These are phyloP conservation scores for Drosophila navojoa DNA, from an alignment of 1,140 invertebrate genomes.

Conservation along the genomic window DNA sequence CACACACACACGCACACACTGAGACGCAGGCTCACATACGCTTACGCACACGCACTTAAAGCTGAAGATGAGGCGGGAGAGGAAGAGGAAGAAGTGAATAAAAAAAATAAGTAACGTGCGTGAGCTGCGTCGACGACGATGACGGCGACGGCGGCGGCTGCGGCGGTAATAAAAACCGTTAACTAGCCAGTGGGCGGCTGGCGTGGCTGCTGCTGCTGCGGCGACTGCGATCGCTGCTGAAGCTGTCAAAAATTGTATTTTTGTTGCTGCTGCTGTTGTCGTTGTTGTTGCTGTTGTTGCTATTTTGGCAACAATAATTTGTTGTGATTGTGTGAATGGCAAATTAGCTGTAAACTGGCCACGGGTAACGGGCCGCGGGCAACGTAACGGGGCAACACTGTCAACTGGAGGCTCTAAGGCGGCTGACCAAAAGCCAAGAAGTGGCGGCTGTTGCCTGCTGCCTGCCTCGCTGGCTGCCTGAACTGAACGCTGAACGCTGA, in stretches of 20 bases:
- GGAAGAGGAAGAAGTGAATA: slow-evolving; percentile 17
- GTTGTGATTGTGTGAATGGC: slow-evolving; percentile 54
- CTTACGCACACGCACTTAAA: slow-evolving; percentile 30
- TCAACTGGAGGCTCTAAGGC: slow-evolving; percentile 37
- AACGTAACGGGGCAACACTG: slow-evolving; percentile 16
- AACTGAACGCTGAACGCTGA: slow-evolving; percentile 37
- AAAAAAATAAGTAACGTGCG: slow-evolving; percentile 44
- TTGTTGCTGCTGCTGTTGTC: too few species aligned
- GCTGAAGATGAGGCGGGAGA: slow-evolving; percentile 40
- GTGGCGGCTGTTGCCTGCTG: slow-evolving; percentile 47
- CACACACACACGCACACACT: slow-evolving; percentile 24
- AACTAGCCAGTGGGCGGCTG: slow-evolving; percentile 26
- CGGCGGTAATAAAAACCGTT: slow-evolving; percentile 47
- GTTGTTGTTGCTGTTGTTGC: too few species aligned
- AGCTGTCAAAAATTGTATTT: slow-evolving; percentile 23
- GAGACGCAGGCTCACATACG: slow-evolving; percentile 19
- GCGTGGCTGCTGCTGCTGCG: slow-evolving; percentile 16
- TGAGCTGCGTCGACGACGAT: slow-evolving; percentile 30
- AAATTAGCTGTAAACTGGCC: slow-evolving; percentile 54
- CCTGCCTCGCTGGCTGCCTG: slow-evolving; percentile 48
- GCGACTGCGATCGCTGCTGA: slow-evolving; percentile 17
- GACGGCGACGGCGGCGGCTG: slow-evolving; percentile 12
- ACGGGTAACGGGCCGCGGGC: slow-evolving; percentile 18
- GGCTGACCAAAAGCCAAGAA: slow-evolving; percentile 37
- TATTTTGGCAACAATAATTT: slow-evolving; percentile 50